Conservation (phyloP, 2,797 vertebrate genomes). For the Ctenochaetus hawaiiensis region DNA sequence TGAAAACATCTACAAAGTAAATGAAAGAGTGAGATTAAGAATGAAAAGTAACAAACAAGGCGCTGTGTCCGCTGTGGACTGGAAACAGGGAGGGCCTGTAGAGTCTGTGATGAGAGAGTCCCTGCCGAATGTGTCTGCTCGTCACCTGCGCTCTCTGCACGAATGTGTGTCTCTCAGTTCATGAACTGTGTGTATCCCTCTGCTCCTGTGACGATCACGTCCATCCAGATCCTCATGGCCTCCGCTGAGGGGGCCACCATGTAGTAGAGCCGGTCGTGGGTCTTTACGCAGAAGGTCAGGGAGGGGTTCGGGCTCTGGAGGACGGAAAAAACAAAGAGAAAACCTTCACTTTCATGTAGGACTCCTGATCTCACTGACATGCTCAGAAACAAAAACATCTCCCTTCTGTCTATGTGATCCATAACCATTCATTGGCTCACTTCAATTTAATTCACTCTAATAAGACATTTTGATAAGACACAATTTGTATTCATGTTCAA, state of each 20-base stretch:
- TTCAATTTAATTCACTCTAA: neutral
- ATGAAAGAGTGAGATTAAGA: slow-evolving; percentile 63
- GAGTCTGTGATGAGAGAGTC: slow-evolving; percentile 63
- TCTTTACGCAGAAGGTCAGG: slow-evolving; percentile 98
- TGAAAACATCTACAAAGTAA: slow-evolving; percentile 62
- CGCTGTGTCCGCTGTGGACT: slow-evolving; percentile 44
- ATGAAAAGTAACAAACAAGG: slow-evolving; percentile 54
- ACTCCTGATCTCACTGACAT: neutral
- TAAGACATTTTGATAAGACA: neutral
- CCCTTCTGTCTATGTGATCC: neutral
- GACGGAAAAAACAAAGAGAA: neutral
- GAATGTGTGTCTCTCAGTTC: slow-evolving; percentile 81
- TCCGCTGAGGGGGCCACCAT: slow-evolving; percentile 95
- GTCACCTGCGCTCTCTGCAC: slow-evolving; percentile 6
- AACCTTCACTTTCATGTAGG: neutral
- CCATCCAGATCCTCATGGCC: slow-evolving; percentile 99
- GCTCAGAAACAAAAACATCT: neutral
- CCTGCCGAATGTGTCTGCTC: slow-evolving; percentile 59
- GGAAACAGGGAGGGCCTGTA: slow-evolving; percentile 47
- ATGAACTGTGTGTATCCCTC: slow-evolving; percentile 98
- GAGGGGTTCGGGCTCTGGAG: slow-evolving; percentile 94
- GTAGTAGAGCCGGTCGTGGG: slow-evolving; percentile 96
- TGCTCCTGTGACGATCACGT: slow-evolving; percentile 94
- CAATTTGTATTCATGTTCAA: neutral
- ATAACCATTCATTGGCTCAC: no score